Base-by-base conservation (phyloP, 1,140 invertebrate species). In the Zaprionus kolodkinae region DNA sequence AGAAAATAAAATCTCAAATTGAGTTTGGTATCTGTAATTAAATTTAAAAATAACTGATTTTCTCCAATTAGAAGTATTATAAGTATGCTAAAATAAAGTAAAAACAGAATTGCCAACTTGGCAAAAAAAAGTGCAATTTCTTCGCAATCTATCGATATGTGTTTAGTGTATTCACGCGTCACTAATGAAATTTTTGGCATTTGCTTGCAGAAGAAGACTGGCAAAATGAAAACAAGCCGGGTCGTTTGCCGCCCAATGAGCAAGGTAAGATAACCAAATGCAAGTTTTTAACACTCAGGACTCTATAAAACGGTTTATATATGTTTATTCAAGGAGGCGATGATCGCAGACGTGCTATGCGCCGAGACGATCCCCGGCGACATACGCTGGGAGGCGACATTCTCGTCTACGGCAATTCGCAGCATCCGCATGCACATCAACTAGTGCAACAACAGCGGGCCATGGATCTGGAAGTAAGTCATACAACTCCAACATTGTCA, bases 391-490 rank as follows among this genome's bases (percentile, higher is more conserved):
- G 95, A 40, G 95, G 95, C 30, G 95, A 95, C 78, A 95, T 95
- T 81, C 94, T 95, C 36, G 94, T 95, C 71, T 95, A 95, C 80
- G 93, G 93, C 80, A 93, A 76, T 76, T 93, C 94, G 56, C 93
- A 94, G 76, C 91, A 92, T 72, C 93, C 93, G 50, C 93, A 94
- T 30, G 91, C 75, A 74, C 93, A 93, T 79, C 84, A 88, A 93
- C 94, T 94, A 83, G 93, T 94, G 59, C 92, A 93, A 72, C 93
- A 94, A 61, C 93, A 94, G 13, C 93, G 95, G 35, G 95, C 95
- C 64, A 95, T 96, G 95, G 95, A 96, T 90, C 93, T 96, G 71
- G 95, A 96, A 94, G 95, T 96, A 91, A 94, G 7, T 27, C n/a
- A 40, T n/a, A 40, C n/a, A 45, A 15, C 15, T 15, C n/a, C n/a